Evolutionary conservation across 2,888 invertebrate species (phyloP).

Genomic region (Osmoderma eremita): DNA sequence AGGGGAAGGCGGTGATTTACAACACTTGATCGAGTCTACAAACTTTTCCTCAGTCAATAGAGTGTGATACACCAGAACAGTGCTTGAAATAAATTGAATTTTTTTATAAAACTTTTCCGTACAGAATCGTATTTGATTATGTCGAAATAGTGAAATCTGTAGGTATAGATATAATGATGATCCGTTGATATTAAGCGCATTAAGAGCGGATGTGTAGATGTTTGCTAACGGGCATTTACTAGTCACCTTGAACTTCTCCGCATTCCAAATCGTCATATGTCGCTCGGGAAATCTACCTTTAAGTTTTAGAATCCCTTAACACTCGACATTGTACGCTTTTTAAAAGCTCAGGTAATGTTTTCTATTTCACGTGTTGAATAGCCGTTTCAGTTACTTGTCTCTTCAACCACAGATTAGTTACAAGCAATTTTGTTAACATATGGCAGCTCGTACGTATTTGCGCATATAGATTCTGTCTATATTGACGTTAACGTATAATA

Average conservation of each 20-base stretch:
- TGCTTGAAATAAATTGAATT: no score
- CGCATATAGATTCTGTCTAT: neutral
- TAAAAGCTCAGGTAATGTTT: constrained; percentile 7
- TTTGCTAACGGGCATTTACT: constrained; percentile 26
- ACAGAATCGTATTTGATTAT: no score
- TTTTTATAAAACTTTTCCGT: no score
- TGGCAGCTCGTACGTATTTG: constrained; percentile 3
- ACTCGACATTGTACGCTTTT: neutral
- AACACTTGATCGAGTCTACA: no score
- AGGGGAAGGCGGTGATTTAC: no score
- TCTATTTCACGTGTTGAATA: neutral
- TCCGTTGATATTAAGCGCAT: no score
- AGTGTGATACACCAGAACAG: no score
- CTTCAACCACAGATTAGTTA: neutral
- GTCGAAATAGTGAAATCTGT: no score
- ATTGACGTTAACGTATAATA: constrained; percentile 6
- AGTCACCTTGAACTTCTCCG: constrained; percentile 35
- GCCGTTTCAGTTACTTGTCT: neutral
- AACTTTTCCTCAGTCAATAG: no score
- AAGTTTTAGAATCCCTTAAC: constrained; percentile 2
- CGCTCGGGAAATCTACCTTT: constrained; percentile 4
- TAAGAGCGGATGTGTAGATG: constrained; percentile 20
- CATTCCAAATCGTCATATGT: constrained; percentile 30
- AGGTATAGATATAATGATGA: no score
- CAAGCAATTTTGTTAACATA: constrained; percentile 14